A percentile compares a stretch with the other conserved stretches of the same genome.
These are phyloP conservation scores for Uloborus diversus DNA, from an alignment of 1,140 invertebrate genomes.

Conservation along the genomic window DNA sequence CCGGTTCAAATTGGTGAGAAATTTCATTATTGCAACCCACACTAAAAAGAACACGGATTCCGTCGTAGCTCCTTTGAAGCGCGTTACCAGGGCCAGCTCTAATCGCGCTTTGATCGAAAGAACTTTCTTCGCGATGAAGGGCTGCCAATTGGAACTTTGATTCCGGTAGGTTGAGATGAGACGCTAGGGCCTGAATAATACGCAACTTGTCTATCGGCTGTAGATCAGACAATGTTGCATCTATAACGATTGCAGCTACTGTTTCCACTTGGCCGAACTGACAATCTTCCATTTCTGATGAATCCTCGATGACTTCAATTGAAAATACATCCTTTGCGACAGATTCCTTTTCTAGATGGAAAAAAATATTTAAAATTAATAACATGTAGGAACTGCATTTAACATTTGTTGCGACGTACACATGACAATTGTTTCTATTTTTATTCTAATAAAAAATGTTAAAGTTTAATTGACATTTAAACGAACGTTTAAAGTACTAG, in stretches of 20 bases:
- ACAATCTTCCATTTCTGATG: constrained; percentile 58
- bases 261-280: constrained; percentile 62
- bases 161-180: constrained; percentile 60
- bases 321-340: constrained; percentile 69
- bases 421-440: too few species aligned
- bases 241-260: constrained; percentile 63
- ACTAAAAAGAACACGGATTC: constrained; percentile 70
- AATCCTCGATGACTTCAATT: constrained; percentile 68
- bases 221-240: constrained; percentile 62
- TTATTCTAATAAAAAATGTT: too few species aligned
- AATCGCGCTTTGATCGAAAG: constrained; percentile 67
- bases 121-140: constrained; percentile 59
- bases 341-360: constrained; percentile 61
- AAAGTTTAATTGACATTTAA: too few species aligned
- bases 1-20: constrained; percentile 67
- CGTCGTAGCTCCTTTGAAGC: constrained; percentile 67
- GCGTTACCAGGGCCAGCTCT: constrained; percentile 72
- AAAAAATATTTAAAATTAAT: constrained; percentile 1
- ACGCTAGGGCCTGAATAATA: constrained; percentile 60
- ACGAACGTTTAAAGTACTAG: too few species aligned
- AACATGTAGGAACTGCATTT: too few species aligned
- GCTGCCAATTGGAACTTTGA: constrained; percentile 8
- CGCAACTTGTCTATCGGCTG: constrained; percentile 57
- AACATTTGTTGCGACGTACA: too few species aligned
- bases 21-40: constrained; percentile 76